Percentiles rank a stretch among this genome's conserved stretches.
These are phyloP conservation scores for Ophion ellenae DNA, from an alignment of 2,888 invertebrate genomes.

Conservation along the genomic window DNA sequence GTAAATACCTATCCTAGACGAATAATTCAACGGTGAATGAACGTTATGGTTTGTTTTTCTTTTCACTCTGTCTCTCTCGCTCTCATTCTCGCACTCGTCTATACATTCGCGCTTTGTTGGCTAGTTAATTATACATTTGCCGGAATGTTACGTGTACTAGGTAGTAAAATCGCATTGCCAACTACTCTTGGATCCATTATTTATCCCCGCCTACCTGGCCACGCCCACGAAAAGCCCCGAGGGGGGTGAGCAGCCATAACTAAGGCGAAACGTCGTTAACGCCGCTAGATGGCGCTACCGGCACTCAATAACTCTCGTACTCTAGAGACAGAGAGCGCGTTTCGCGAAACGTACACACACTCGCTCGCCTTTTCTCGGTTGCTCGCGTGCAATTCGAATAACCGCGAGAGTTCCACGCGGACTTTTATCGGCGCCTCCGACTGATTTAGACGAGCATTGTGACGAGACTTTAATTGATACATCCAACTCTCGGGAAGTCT, in stretches of 20 bases:
- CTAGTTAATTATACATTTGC: slow-evolving; percentile 61
- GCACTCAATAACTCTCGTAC: slow-evolving; percentile 69
- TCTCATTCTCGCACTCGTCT: neutral
- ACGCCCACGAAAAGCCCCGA: slow-evolving; percentile 79
- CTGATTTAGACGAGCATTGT: slow-evolving; percentile 70
- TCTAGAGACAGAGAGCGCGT: slow-evolving; percentile 57
- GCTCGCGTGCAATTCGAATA: slow-evolving; percentile 30
- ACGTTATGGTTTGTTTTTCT: slow-evolving; percentile 19
- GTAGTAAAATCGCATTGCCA: slow-evolving; percentile 62
- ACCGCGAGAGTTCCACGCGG: slow-evolving; percentile 68
- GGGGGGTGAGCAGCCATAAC: slow-evolving; percentile 82
- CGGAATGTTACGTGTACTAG: slow-evolving; percentile 43
- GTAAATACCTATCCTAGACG: slow-evolving; percentile 31
- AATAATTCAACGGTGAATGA: slow-evolving; percentile 53
- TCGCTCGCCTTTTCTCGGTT: slow-evolving; percentile 2
- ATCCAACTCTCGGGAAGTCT: slow-evolving; percentile 59
- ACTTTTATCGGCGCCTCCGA: slow-evolving; percentile 73
- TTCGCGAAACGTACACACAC: slow-evolving; percentile 50
- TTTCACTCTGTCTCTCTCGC: neutral
- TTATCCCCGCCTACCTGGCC: slow-evolving; percentile 76
- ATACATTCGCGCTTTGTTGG: neutral
- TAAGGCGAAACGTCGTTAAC: slow-evolving; percentile 79
- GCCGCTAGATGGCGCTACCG: slow-evolving; percentile 82
- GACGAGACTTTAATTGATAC: slow-evolving; percentile 67
- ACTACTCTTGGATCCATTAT: slow-evolving; percentile 61